Conservation (phyloP, 2,888 invertebrate genomes). For the Caenorhabditis drosophilae region DNA sequence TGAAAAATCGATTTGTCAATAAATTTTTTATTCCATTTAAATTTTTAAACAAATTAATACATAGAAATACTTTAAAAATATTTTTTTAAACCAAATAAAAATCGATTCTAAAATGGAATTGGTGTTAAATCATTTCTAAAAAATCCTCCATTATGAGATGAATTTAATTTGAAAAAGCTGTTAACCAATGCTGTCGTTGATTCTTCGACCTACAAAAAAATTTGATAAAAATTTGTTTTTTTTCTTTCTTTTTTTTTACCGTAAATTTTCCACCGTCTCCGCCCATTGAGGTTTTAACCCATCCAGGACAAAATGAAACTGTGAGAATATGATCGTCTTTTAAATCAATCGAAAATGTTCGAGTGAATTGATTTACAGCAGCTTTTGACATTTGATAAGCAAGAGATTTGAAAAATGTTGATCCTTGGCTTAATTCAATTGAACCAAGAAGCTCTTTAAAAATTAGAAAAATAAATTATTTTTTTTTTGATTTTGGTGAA, state of each 20-base stretch:
- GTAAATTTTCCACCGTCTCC: slow-evolving; percentile 37
- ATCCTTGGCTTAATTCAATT: no score
- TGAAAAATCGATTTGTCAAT: no score
- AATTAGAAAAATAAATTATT: neutral
- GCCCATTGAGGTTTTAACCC: slow-evolving; percentile 58
- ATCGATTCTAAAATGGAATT: slow-evolving; percentile 5
- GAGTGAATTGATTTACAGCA: slow-evolving; percentile 50
- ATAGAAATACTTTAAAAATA: no score
- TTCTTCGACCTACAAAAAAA: slow-evolving; percentile 29
- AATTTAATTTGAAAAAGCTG: slow-evolving; percentile 18
- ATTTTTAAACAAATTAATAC: no score
- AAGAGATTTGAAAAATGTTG: neutral
- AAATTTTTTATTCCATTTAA: no score
- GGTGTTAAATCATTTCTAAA: slow-evolving; percentile 21
- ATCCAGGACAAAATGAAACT: slow-evolving; percentile 47
- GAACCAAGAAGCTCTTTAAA: neutral
- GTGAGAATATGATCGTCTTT: slow-evolving; percentile 27
- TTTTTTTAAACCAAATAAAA: no score
- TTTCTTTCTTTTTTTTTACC: neutral
- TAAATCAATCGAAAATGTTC: slow-evolving; percentile 38
- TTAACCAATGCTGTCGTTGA: slow-evolving; percentile 19
- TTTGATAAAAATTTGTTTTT: neutral
- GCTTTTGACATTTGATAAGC: slow-evolving; percentile 7
- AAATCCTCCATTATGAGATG: slow-evolving; percentile 30
- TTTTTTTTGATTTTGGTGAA: no score